Conservation (phyloP, 2,797 vertebrate genomes). For the Enteromius afrohamiltoni region DNA sequence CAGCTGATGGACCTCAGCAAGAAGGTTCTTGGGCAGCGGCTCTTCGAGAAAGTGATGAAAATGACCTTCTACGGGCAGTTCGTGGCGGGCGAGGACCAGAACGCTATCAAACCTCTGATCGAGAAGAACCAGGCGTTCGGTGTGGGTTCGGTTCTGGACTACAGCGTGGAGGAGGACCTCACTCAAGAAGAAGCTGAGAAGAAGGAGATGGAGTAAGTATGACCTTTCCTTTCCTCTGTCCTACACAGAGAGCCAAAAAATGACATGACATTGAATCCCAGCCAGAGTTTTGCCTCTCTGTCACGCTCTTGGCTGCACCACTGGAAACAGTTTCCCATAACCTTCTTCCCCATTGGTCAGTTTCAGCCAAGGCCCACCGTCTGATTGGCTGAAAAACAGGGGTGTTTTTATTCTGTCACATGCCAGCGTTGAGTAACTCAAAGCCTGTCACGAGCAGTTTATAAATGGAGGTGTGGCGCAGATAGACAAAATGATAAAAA, state of each 20-base stretch:
- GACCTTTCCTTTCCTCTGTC: neutral
- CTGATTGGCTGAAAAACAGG: conserved; percentile 69
- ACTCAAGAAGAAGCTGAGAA: conserved; percentile 82
- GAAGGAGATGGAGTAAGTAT: conserved; percentile 87
- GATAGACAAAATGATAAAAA: neutral
- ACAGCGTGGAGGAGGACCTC: conserved; percentile 91
- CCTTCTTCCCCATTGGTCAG: conserved; percentile 65
- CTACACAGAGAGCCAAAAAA: neutral
- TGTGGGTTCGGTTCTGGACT: conserved; percentile 92
- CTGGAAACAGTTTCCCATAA: neutral
- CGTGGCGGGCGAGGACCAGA: conserved; percentile 92
- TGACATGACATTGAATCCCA: neutral
- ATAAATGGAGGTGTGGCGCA: neutral
- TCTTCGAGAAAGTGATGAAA: conserved; percentile 92
- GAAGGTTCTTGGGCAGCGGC: conserved; percentile 81
- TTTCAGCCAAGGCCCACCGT: conserved; percentile 67
- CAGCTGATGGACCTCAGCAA: conserved; percentile 84
- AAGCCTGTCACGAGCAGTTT: neutral
- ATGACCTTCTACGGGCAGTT: conserved; percentile 98
- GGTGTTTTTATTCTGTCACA: conserved; percentile 40
- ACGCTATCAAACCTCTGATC: conserved; percentile 89
- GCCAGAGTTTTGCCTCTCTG: neutral
- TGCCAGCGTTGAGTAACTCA: neutral
- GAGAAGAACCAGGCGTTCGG: conserved; percentile 85
- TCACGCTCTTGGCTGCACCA: neutral